Percentiles rank a stretch among this genome's conserved stretches.
phyloP scores from a whole-genome alignment of 2,113 vertebrate species.

The Piaya cayana region DNA sequence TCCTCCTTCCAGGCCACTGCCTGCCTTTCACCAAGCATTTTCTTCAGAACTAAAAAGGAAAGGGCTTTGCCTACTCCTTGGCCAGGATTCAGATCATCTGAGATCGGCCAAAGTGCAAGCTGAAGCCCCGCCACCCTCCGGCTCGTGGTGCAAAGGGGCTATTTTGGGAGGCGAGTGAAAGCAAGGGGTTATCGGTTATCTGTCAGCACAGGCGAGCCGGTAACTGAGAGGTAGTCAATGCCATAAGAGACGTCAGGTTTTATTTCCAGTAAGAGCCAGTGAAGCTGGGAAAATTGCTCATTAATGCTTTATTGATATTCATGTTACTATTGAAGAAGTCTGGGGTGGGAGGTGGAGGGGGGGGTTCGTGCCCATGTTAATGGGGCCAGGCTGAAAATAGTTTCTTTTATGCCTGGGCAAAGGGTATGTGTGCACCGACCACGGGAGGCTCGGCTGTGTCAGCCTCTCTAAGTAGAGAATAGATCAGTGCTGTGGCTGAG shows the following conservation, averaged over 20 bases:
- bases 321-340: constrained; percentile 65
- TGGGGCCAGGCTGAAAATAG: constrained; percentile 64
- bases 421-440: constrained; percentile 39
- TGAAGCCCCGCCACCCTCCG: not conserved
- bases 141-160: not conserved
- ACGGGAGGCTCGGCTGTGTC: not conserved
- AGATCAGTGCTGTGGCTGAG: not conserved
- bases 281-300: constrained; percentile 73
- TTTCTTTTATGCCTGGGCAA: constrained; percentile 60
- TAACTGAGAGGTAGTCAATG: constrained; percentile 60
- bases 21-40: not conserved
- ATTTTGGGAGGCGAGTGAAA: not conserved
- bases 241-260: constrained; percentile 57
- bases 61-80: not conserved
- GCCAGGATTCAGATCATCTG: not conserved
- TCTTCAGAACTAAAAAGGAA: not conserved
- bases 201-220: constrained; percentile 17
- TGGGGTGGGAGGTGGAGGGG: not conserved
- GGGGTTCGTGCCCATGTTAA: constrained; percentile 34
- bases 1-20: not conserved
- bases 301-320: constrained; percentile 76
- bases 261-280: constrained; percentile 75
- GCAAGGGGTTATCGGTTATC: constrained; percentile 6
- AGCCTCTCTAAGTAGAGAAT: not conserved
- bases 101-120: not conserved